A percentile compares a stretch with the other conserved stretches of the same genome.
phyloP scores from a whole-genome alignment of 2,113 vertebrate genomes.

The Platysternon megacephalum region DNA sequence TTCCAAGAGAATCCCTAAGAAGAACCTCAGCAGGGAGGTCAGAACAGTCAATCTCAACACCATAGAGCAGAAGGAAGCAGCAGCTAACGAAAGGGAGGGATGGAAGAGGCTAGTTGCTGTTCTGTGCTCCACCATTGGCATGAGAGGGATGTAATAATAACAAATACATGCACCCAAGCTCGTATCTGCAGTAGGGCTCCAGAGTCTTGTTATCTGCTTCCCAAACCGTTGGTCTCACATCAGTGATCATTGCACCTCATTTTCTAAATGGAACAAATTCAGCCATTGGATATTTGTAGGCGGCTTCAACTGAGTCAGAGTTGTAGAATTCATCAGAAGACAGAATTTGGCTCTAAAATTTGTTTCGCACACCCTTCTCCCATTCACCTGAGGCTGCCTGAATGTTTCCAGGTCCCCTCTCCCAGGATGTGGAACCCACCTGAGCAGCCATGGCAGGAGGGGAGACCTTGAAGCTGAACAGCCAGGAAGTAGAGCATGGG shows the following conservation, averaged over 20 bases:
- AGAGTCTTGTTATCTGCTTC: not conserved
- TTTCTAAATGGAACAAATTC: not conserved
- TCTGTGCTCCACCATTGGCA: not conserved
- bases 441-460: accelerated
- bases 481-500: not conserved
- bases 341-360: not conserved
- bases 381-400: accelerated
- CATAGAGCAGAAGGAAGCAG: not conserved
- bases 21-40: not conserved
- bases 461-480: not conserved
- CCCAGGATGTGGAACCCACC: not conserved
- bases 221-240: not conserved
- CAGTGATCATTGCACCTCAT: not conserved
- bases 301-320: not conserved
- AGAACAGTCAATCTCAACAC: not conserved
- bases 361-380: not conserved
- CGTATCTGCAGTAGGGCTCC: not conserved
- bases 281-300: not conserved
- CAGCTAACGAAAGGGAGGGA: not conserved
- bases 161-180: not conserved
- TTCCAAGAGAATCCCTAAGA: not conserved
- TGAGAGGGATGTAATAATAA: not conserved
- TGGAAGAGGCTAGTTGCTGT: not conserved
- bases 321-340: not conserved
- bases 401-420: not conserved